Percentiles rank a stretch among this genome's conserved stretches.
phyloP scores from a whole-genome alignment of 2,797 vertebrate species.

The Iguana delicatissima region DNA sequence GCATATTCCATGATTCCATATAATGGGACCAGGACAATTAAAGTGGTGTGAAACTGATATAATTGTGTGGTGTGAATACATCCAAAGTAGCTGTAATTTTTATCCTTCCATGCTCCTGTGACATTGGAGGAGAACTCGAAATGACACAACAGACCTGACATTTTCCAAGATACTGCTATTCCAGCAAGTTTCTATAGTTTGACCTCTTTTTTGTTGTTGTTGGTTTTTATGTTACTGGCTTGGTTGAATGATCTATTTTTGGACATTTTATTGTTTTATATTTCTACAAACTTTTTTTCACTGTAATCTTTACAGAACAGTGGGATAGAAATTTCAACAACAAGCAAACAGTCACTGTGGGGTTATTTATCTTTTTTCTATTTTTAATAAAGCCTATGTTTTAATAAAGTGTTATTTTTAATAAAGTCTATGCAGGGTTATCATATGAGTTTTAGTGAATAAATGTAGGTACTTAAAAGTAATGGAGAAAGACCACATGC shows the following conservation, averaged over 20 bases:
- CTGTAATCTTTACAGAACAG: background rate
- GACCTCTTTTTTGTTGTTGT: background rate
- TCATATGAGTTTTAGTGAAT: conserved; percentile 58
- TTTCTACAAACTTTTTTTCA: background rate
- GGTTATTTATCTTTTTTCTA: background rate
- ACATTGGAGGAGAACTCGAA: background rate
- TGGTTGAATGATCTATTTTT: background rate
- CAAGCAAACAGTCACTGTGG: background rate
- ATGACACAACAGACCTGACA: background rate
- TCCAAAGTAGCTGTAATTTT: too few relatives aligned
- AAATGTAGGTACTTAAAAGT: conserved; percentile 26
- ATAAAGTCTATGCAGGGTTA: conserved; percentile 21
- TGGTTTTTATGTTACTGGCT: background rate
- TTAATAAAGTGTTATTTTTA: conserved; percentile 32
- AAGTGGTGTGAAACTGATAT: too few relatives aligned
- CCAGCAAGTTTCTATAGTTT: background rate
- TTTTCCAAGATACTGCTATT: background rate
- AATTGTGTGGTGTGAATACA: too few relatives aligned
- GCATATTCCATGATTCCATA: too few relatives aligned
- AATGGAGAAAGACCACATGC: background rate
- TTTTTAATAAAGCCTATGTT: background rate
- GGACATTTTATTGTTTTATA: background rate
- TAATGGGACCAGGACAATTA: too few relatives aligned
- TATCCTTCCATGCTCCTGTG: background rate
- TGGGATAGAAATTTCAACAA: background rate